Base-by-base conservation (phyloP, 2,113 vertebrate genomes). In the Mustela lutreola region DNA sequence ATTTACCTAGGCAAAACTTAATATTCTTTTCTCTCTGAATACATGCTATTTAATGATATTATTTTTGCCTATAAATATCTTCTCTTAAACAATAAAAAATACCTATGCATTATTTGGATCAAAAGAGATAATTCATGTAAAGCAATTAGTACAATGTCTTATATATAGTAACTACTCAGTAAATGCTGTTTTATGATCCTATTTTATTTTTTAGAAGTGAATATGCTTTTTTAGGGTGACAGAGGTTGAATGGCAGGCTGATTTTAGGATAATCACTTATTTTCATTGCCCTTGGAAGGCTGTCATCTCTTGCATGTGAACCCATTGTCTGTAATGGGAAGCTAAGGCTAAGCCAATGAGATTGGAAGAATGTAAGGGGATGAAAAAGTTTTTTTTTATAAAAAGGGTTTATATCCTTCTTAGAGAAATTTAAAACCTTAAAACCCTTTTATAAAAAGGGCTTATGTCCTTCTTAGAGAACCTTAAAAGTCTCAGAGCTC, bases 141-240 rank as follows among this genome's bases (percentile, higher is more conserved):
- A 92, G 31, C 50, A 83, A 62, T 92, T 70, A 65, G 2, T 83
- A 84, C 36, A 86, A 39, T 67, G 58, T 78, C 26, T 89, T 36
- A n/a, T 28, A 80, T 75, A 56, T 21, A 82, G 22, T 85, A 88
- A 88, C 5, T 22, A 82, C 11, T 82, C 16, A 71, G 73, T 94
- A 70, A 92, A 14, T 80, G 15, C 19, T 89, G 18, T 65, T 96
- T 91, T 82, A 89, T 70, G n/a, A 89, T 56, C 26, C 15, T 89
- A 1, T 86, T 70, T 92, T 81, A 16, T 94, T 21, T 87, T 89
- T 26, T 16, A 90, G 22, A 96, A 75, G 53, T 33, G 6, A 33
- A 18, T 65, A 75, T 80, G 22, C 26, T 87, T 82, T 94, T 63
- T 78, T 39, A 12, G 15, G 28, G 16, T 4, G 45, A 10, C 16